Conservation (phyloP, 1,140 invertebrate species). For the Solenopsis fugax region DNA sequence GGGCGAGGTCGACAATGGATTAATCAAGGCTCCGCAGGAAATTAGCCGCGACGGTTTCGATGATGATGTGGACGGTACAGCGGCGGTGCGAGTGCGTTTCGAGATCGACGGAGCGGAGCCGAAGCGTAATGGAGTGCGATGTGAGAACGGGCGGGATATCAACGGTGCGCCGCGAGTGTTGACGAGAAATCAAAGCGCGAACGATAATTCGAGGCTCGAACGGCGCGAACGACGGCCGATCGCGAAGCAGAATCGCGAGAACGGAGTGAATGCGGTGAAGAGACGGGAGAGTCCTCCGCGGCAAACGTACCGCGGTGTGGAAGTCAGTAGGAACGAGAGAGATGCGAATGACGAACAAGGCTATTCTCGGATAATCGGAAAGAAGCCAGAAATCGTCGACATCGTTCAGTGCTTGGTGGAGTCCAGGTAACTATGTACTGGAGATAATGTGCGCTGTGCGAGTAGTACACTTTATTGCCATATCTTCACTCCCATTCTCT, state of each 20-base stretch:
- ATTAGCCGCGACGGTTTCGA: conserved; percentile 69
- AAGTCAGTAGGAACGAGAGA: background rate
- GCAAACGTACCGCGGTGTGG: background rate
- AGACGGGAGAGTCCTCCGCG: background rate
- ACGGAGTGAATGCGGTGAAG: conserved; percentile 18
- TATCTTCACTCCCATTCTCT: background rate
- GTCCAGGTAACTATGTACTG: conserved; percentile 74
- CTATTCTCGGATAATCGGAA: conserved; percentile 17
- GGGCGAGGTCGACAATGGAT: conserved; percentile 55
- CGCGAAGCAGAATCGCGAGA: conserved; percentile 1
- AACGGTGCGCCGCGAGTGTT: background rate
- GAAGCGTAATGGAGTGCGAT: conserved; percentile 62
- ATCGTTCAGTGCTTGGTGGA: conserved; percentile 78
- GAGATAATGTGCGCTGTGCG: background rate
- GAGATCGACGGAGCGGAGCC: conserved; percentile 61
- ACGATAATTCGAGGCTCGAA: background rate
- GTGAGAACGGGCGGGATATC: conserved; percentile 41
- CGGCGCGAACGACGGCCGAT: background rate
- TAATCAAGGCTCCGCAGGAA: conserved; percentile 69
- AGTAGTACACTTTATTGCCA: background rate
- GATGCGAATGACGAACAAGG: background rate
- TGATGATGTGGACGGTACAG: conserved; percentile 44
- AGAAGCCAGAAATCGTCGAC: conserved; percentile 53
- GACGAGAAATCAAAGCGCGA: background rate
- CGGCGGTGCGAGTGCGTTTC: conserved; percentile 71